Conservation (phyloP, 2,113 vertebrate genomes). For the Pollimyrus isidori region DNA sequence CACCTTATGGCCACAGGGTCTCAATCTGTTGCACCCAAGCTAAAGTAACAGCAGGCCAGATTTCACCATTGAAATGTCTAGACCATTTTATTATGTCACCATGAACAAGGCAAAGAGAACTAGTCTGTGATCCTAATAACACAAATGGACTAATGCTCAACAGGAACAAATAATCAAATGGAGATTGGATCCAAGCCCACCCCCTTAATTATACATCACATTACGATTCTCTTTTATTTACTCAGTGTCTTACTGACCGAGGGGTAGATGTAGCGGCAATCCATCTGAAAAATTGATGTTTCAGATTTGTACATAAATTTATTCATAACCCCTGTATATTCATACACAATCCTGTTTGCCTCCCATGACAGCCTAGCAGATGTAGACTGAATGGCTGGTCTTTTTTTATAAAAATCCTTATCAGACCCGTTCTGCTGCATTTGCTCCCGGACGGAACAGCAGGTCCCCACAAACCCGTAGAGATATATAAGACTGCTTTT, state of each 20-base stretch:
- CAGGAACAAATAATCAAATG: background rate
- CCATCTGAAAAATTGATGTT: background rate
- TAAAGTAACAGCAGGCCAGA: background rate
- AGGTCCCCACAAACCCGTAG: background rate
- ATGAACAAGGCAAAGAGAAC: background rate
- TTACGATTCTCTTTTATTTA: background rate
- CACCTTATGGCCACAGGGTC: background rate
- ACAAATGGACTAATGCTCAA: background rate
- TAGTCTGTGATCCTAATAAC: background rate
- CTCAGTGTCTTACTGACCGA: background rate
- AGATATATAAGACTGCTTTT: background rate
- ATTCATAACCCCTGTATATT: background rate
- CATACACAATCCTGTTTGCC: background rate
- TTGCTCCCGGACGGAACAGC: background rate
- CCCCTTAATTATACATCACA: background rate
- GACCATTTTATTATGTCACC: background rate
- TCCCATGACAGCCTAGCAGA: background rate
- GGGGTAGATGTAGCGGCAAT: background rate
- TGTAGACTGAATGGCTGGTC: background rate
- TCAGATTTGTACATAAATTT: background rate
- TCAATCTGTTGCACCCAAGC: background rate
- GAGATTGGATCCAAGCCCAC: background rate
- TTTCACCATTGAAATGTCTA: background rate
- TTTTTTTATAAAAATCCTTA: background rate
- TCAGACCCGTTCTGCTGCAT: background rate